Evolutionary conservation across 2,888 invertebrate genomes (phyloP), one percentile per base, ranked within the genome.

Genomic region (Aporophyla nigra): DNA sequence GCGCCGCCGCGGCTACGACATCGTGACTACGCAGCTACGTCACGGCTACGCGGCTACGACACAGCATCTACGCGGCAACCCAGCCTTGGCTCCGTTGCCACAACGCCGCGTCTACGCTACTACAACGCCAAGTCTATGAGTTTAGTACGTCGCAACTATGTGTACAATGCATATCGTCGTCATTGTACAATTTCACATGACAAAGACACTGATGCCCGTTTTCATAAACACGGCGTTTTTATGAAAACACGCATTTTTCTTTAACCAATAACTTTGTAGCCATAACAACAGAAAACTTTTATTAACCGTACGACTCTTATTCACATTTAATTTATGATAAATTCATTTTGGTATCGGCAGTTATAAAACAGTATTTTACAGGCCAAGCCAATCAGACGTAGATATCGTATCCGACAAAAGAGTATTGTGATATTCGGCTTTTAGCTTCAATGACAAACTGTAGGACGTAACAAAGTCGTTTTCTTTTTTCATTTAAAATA

Each of bases 371-470:
- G 40, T 67, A 54, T 67, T 63, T 77, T 68, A 69, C 61, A 19
- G 58, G 12, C 65, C 24, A 51, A 76, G 56, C 70, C 67, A 74
- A 65, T 76, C 70, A 76, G 43, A 61, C 51, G 27, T 40, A 40
- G 21, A 27, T 21, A 16, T 19, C 70, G 58, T 68, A 63, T 21
- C 74, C 80, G 73, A 80, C 87, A 80, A 78, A 72, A 77, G 40
- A 59, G 56, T 71, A 68, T 84, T 84, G 70, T 69, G 33, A 59
- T 74, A 70, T 69, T 74, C n/a, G 65, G 53, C 27, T 58, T 54
- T 71, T 71, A 70, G 27, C 58, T 73, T 76, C 82, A 84, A 86
- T 79, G 78, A 75, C 76, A 80, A n/a, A 58, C 58, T 73, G 71
- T 74, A 83, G 65, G 81, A 74, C 83, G 10, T 51, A 43, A 72